Conservation (phyloP, 2,113 vertebrate species). For the Erinaceus europaeus region DNA sequence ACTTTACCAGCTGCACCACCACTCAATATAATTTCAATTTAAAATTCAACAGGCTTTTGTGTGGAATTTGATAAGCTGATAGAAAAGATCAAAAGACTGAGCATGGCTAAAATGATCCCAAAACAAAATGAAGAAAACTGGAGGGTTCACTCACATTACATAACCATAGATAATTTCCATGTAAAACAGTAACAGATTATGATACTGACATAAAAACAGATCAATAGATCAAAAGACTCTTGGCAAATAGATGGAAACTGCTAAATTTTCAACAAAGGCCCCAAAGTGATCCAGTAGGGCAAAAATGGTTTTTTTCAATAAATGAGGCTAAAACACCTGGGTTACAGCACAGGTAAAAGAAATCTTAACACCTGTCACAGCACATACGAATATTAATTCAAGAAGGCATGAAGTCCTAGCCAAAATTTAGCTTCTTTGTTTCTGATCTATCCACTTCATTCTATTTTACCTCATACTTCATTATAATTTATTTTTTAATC, state of each 20-base stretch:
- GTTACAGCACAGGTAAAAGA: neutral
- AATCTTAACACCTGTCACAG: neutral
- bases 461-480: constrained; percentile 15
- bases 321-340: neutral
- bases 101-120: too few species aligned
- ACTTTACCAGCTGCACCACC: too few species aligned
- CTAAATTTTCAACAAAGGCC: neutral
- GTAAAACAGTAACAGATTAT: too few species aligned
- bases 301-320: neutral
- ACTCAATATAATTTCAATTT: neutral
- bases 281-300: neutral
- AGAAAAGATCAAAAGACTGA: too few species aligned
- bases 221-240: too few species aligned
- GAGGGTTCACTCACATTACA: too few species aligned
- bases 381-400: neutral
- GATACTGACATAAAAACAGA: neutral
- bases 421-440: neutral
- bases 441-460: neutral
- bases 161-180: too few species aligned
- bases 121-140: too few species aligned
- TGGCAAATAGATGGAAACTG: too few species aligned
- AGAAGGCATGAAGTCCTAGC: neutral
- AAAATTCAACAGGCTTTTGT: neutral
- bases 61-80: neutral
- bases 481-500: neutral